Evolutionary conservation across 2,797 vertebrate species (phyloP).

Genomic region (Carapus acus): DNA sequence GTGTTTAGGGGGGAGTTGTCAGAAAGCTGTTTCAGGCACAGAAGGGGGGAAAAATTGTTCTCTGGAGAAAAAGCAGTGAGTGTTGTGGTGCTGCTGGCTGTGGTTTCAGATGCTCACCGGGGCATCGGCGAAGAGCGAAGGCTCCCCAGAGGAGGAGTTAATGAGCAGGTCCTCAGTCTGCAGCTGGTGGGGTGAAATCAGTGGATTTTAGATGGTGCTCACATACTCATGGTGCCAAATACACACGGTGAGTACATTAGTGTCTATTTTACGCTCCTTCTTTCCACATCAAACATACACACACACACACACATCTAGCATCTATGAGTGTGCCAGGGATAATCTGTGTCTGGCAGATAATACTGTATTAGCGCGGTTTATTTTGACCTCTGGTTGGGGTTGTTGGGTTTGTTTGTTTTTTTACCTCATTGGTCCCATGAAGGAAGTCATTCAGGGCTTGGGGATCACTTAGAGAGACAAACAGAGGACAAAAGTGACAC

Average conservation of each 20-base stretch:
- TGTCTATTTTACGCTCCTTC: conserved; percentile 13
- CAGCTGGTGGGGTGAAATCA: conserved; percentile 68
- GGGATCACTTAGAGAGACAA: conserved; percentile 69
- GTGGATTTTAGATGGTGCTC: conserved; percentile 26
- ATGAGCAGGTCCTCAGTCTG: conserved; percentile 79
- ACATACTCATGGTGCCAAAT: conserved; percentile 11
- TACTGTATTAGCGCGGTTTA: conserved; percentile 30
- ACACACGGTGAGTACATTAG: conserved; percentile 7
- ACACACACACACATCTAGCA: conserved; percentile 13
- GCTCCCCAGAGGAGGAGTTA: conserved; percentile 74
- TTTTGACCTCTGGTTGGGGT: not conserved
- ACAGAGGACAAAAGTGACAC: not conserved
- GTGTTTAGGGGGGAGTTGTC: conserved; percentile 46
- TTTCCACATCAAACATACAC: conserved; percentile 17
- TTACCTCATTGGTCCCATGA: conserved; percentile 80
- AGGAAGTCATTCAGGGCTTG: conserved; percentile 83
- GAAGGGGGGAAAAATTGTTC: conserved; percentile 28
- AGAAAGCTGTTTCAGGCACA: conserved; percentile 39
- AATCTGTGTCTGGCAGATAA: conserved; percentile 13
- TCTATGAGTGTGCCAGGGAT: conserved; percentile 26
- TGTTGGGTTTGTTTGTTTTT: conserved; percentile 7
- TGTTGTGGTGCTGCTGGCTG: conserved; percentile 52
- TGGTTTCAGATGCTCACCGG: conserved; percentile 71
- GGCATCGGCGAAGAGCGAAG: conserved; percentile 75
- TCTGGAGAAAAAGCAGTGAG: conserved; percentile 33